Base-by-base conservation (phyloP, 2,797 vertebrate species). In the Xyrichtys novacula region DNA sequence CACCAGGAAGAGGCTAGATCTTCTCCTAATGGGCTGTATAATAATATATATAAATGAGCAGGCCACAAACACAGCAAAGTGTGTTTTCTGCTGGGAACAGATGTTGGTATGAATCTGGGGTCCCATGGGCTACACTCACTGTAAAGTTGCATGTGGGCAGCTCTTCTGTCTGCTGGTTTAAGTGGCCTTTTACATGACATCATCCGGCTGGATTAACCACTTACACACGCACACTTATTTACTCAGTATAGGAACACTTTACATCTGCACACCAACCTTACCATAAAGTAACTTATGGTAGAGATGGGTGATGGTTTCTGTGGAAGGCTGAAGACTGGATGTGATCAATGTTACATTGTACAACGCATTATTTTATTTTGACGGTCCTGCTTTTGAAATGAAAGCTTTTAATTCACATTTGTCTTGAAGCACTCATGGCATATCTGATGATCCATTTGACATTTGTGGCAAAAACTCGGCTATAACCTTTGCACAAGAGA, bases 31-130 rank as follows among this genome's bases (percentile, higher is more conserved):
- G 73, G 81, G 54, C 44, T 56, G 14, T 25, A 12, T 65, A 31
- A 74, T 80, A 85, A 84, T 76, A 28, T 76, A 85, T 88, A 90
- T 75, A 75, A 80, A 89, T 48, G 84, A 78, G 65, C 42, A 57
- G 54, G 55, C 56, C 15, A 3, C 38, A 57, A 19, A 36, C 63
- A 52, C 50, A 56, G 25, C 53, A 57, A 65, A 57, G 74, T 60
- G 40, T 7, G 61, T 53, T 73, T 74, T 84, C 69, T 65, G 80
- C 22, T 50, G 81, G 82, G 81, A 85, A 82, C 77, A 87, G 89
- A 83, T 87, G 85, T 74, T 82, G 78, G 81, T 80, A 83, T 57
- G 80, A 75, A 74, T 46, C 77, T 57, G 7, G 2, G 23, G 80
- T 88, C 87, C 86, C 86, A 3, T 70, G 79, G 86, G 85, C 74